These are phyloP conservation scores for Turdus rufiventris DNA, from an alignment of 2,113 vertebrate species.

Conservation along the genomic window DNA sequence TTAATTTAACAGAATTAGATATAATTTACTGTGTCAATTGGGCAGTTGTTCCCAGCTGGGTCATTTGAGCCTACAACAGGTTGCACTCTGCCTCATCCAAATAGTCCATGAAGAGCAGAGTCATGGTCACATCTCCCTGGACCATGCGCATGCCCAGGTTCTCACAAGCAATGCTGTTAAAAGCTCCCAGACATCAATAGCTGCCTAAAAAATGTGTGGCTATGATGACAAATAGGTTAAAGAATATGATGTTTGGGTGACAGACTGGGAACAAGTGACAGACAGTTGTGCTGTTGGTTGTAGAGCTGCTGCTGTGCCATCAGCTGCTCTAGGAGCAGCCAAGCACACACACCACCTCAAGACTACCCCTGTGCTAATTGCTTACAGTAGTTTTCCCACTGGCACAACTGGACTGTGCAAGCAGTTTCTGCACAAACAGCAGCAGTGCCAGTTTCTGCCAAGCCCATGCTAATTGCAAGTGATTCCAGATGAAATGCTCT, in stretches of 20 bases:
- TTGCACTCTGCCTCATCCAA: neutral
- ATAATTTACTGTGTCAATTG: neutral
- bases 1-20: neutral
- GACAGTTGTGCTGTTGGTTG: neutral
- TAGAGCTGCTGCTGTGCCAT: neutral
- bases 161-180: neutral
- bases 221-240: neutral
- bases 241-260: neutral
- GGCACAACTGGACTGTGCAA: neutral
- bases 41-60: neutral
- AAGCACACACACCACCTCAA: neutral
- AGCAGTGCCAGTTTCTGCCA: slow-evolving; percentile 45
- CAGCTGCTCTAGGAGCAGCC: neutral
- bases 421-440: slow-evolving; percentile 16
- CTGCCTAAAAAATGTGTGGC: neutral
- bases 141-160: neutral
- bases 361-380: neutral
- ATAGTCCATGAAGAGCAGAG: neutral
- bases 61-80: neutral
- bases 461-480: slow-evolving; percentile 27
- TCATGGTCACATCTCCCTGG: neutral
- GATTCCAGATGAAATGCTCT: neutral
- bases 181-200: neutral
- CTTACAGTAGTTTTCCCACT: neutral
- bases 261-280: neutral